Base-by-base conservation (phyloP, 1,140 invertebrate species). In the Lamellibrachia luymesi region DNA sequence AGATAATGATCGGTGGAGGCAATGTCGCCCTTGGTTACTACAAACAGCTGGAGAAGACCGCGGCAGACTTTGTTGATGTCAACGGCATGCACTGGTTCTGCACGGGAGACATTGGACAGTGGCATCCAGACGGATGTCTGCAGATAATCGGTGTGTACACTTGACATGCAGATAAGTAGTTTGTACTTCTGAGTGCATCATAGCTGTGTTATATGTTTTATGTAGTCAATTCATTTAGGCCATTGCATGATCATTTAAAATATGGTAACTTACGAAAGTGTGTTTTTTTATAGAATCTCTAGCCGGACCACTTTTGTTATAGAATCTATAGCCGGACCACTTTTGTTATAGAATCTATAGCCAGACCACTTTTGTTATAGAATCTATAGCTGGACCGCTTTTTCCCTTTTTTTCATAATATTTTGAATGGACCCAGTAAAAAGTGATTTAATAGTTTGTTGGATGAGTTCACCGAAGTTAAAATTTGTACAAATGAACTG, bases 61-160 rank as follows among this genome's bases (percentile, higher is more conserved):
- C 97, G 92, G 98, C 99, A 96, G 98, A 99, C 94, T 99, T 99
- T 97, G 97, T 98, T 93, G 97, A 98, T 92, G 95, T 95, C 49
- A 93, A 95, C 90, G 95, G 96, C 8, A 90, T 94, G 8, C 91
- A 94, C 7, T 96, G 98, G 98, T 99, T 99, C 96, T 98, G 97
- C 94, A 99, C 98, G 91, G 99, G 99, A 4, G 99, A 99, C 96
- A 98, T 99, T 96, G 99, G 98, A 10, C 98, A 99, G 97, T 97
- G 99, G 94, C 98, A 99, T 91, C 96, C 97, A 51, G 98, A 99
- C 96, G 99, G 99, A 90, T 98, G 97, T 94, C 97, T 99, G 90
- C 98, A 98, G 97, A 99, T 99, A 95, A 99, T 99, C 95, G 99
- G 98, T 99, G 49, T 91, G 91, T 91, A 80, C 64, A 10, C 4